Evolutionary conservation across 1,140 invertebrate species (phyloP), one percentile per base, ranked within the genome.

Genomic region (Drosophila sproati): DNA sequence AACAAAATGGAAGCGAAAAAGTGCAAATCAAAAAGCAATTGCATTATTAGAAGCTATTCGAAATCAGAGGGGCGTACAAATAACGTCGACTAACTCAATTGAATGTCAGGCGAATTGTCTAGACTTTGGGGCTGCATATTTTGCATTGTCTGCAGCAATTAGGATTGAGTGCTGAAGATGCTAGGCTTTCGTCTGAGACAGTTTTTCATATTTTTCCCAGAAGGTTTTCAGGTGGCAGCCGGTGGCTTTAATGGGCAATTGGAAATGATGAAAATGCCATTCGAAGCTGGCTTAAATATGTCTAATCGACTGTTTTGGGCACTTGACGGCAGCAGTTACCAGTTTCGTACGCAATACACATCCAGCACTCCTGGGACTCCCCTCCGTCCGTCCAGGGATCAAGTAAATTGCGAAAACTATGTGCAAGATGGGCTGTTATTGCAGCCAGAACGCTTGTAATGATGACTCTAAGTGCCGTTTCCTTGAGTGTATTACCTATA

Each of bases 401-500:
- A 92, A 83, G 85, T 79, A 91, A 92, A 92, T 92, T 89, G 85
- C 91, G 82, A 83, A 92, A 92, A 92, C 91, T 92, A 92, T 92
- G 91, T 92, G 91, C 91, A 92, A 92, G 91, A 92, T 92, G 91
- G 90, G 85, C 91, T 91, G 90, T 92, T 92, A 90, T 87, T 91
- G 89, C 91, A 88, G 80, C 90, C 80, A 89, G 87, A 92, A 77
- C 78, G 80, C 91, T 92, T 92, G 91, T 92, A 92, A 92, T 92
- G 91, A 92, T 92, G 88, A 90, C 87, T 92, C 86, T 91, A 91
- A 92, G 91, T 91, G 91, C 80, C 91, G 85, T 92, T 91, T 91
- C 60, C 91, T 82, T 92, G 89, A 92, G 91, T 92, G 88, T 89
- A 92, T 92, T 88, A 92, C 91, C 91, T 92, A 92, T 92, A 92